Percentiles rank a stretch among this genome's conserved stretches.
Evolutionary conservation across 2,888 invertebrate genomes (phyloP).

Genomic region (Philaethria dido): DNA sequence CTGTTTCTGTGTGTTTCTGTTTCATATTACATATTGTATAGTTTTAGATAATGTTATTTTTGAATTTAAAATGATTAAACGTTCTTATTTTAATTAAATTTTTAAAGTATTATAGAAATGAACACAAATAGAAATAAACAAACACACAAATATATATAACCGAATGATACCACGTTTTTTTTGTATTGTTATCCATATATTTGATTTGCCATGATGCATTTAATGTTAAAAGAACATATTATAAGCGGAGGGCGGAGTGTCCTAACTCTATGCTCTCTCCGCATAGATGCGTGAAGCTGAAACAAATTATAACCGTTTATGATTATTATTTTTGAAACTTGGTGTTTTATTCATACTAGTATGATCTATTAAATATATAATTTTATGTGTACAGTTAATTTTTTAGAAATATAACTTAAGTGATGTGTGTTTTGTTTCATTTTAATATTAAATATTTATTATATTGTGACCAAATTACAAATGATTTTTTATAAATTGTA

Average conservation of each 20-base stretch:
- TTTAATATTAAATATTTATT: background rate
- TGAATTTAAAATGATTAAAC: no score
- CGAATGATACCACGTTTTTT: conserved; percentile 13
- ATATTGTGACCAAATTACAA: no score
- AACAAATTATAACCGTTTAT: conserved; percentile 27
- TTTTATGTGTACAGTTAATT: conserved; percentile 36
- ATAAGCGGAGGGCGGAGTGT: conserved; percentile 8
- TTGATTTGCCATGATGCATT: conserved; percentile 45
- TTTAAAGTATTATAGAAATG: conserved; percentile 13
- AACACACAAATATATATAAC: background rate
- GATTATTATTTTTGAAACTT: conserved; percentile 39
- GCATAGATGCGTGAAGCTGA: background rate
- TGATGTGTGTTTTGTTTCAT: conserved; percentile 26
- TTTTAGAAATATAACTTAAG: conserved; percentile 35
- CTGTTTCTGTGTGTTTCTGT: conserved; percentile 9
- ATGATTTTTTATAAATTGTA: no score
- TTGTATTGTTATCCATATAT: conserved; percentile 34
- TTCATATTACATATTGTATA: background rate
- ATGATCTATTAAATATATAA: conserved; percentile 16
- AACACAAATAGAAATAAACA: background rate
- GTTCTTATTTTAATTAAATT: no score
- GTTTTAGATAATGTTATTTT: background rate
- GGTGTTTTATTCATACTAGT: conserved; percentile 30
- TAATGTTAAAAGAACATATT: conserved; percentile 38
- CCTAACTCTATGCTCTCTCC: background rate